Percentiles rank a stretch among this genome's conserved stretches.
These are phyloP conservation scores for Parascotia fuliginaria DNA, from an alignment of 2,888 invertebrate species.

Conservation along the genomic window DNA sequence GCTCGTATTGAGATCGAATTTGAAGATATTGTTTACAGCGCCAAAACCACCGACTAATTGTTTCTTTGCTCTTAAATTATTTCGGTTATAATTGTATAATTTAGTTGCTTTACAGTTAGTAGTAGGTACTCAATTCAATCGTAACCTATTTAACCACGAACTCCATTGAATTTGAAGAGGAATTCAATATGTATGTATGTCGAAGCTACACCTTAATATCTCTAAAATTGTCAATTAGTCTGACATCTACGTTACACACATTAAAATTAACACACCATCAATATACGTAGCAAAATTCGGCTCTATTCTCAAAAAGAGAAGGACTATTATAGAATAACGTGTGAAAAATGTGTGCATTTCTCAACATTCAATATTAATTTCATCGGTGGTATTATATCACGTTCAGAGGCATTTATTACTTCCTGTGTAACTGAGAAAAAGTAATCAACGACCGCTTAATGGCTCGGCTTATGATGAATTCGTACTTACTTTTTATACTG, in stretches of 20 bases:
- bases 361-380: slow-evolving; percentile 29
- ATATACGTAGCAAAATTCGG: neutral
- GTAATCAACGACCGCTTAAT: slow-evolving; percentile 37
- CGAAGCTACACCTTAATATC: slow-evolving; percentile 2
- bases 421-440: slow-evolving; percentile 31
- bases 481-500: slow-evolving; percentile 1
- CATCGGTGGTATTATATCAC: slow-evolving; percentile 30
- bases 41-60: no score
- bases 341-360: neutral
- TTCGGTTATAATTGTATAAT: no score
- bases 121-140: no score
- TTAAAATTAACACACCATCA: slow-evolving; percentile 14
- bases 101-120: no score
- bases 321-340: neutral
- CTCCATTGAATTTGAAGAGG: no score
- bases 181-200: neutral
- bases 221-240: slow-evolving; percentile 22
- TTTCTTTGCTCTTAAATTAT: no score
- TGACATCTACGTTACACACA: slow-evolving; percentile 19
- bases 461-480: slow-evolving; percentile 24
- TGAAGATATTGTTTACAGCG: no score
- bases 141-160: no score
- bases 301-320: neutral
- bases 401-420: slow-evolving; percentile 31
- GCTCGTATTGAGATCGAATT: no score